Percentiles rank a stretch among this genome's conserved stretches.
Evolutionary conservation across 1,140 invertebrate genomes (phyloP).

Genomic region (Vanessa atalanta): DNA sequence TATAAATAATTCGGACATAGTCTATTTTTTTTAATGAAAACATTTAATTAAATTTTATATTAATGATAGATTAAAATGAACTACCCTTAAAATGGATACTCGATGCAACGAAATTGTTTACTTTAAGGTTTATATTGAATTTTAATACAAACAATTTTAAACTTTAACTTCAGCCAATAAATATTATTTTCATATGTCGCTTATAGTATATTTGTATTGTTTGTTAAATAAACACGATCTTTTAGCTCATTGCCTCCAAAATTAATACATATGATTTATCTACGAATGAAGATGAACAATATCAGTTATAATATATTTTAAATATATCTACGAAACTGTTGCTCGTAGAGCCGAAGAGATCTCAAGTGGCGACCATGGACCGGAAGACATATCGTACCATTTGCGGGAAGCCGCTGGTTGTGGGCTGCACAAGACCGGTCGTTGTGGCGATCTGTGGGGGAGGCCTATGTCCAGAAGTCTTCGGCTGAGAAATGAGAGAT

Average conservation of each 20-base stretch:
- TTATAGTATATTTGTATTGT: background rate
- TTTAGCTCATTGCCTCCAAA: background rate
- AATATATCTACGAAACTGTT: too few relatives aligned
- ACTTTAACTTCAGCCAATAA: background rate
- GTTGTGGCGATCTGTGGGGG: too few relatives aligned
- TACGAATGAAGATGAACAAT: background rate
- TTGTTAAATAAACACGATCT: background rate
- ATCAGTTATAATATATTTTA: too few relatives aligned
- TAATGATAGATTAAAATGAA: conserved; percentile 1
- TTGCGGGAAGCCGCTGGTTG: too few relatives aligned
- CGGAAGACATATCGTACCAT: too few relatives aligned
- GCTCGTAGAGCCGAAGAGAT: too few relatives aligned
- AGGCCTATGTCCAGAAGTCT: too few relatives aligned
- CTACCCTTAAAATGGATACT: background rate
- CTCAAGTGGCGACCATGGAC: too few relatives aligned
- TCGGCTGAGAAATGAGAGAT: too few relatives aligned
- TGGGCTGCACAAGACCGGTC: too few relatives aligned
- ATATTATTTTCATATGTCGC: background rate
- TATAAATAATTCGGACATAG: too few relatives aligned
- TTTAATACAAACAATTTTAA: background rate
- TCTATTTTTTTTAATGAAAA: background rate
- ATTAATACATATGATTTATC: background rate
- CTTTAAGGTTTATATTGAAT: background rate
- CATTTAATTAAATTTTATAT: background rate
- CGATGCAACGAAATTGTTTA: background rate